Evolutionary conservation across 1,140 invertebrate genomes (phyloP), one percentile per base, ranked within the genome.

Genomic region (Drosophila erecta): DNA sequence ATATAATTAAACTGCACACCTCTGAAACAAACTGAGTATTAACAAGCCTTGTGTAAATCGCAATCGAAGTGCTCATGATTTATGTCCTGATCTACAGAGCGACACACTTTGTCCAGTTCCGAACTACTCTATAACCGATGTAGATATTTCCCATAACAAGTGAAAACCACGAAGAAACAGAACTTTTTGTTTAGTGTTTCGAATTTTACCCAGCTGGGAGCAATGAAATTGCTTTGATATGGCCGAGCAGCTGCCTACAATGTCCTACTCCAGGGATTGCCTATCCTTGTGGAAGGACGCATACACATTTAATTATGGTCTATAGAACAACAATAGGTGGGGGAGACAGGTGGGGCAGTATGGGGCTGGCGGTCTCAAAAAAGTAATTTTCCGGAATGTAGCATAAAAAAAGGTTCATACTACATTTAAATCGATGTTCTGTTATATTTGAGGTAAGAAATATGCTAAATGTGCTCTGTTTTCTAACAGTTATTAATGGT

Each of bases 1-100:
- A 49, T 47, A 57, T 41, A 70, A 57, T 70, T 70, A 40, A 57
- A 33, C 12, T 69, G 62, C 66, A 70, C 67, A 71, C 67, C 67
- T 70, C 41, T 24, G n/a, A 24, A 43, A 30, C 14, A 38, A 17
- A 30, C 24, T 17, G 60, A 4, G 24, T 55, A n/a, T 30, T 60
- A 4, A 30, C 4, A 27, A 17, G 20, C 17, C 22, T 67, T 30
- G 2, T 33, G 38, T 30, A 47, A 11, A 47, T 62, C 40, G 35
- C 30, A 67, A 43, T 44, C 35, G 49, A 47, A 14, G 38, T 22
- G 37, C 2, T 20, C 24, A 24, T 57, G 50, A 70, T 75, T 53
- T 66, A 53, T 58, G 40, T 10, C 20, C 14, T 17, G 17, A 30
- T 20, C 4, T 24, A 37, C 10, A 40, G 47, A 38, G 47, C 11